phyloP scores from a whole-genome alignment of 2,797 vertebrate genomes.

The Melanotaenia nigrans region DNA sequence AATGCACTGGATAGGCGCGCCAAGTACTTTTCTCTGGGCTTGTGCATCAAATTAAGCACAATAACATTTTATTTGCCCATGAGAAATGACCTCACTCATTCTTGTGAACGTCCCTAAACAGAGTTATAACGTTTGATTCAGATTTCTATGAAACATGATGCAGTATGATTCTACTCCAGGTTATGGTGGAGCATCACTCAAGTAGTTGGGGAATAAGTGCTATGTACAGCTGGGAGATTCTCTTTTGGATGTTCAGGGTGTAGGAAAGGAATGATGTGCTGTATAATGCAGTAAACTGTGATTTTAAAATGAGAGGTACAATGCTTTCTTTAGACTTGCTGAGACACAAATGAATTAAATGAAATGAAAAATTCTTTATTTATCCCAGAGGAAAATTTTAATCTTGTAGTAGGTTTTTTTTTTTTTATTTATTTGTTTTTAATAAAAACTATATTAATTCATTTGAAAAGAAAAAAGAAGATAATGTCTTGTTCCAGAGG shows the following conservation, averaged over 20 bases:
- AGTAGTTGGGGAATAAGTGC: constrained; percentile 18
- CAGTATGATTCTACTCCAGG: not conserved
- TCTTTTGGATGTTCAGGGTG: not conserved
- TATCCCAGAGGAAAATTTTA: too few relatives aligned
- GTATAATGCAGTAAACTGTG: not conserved
- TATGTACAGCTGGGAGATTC: constrained; percentile 2
- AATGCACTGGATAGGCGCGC: constrained; percentile 5
- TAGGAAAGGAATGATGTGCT: not conserved
- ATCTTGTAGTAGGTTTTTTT: too few relatives aligned
- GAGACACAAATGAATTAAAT: too few relatives aligned
- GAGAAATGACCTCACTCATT: constrained; percentile 7
- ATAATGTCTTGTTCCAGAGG: too few relatives aligned
- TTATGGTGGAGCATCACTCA: constrained; percentile 6
- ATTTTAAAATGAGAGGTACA: too few relatives aligned
- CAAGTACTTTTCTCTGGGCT: constrained; percentile 17
- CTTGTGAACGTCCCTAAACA: constrained; percentile 14
- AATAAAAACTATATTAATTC: too few relatives aligned
- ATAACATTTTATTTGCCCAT: constrained; percentile 27
- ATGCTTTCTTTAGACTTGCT: too few relatives aligned
- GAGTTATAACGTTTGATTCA: constrained; percentile 9
- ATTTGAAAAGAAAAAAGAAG: too few relatives aligned
- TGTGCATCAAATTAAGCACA: constrained; percentile 31
- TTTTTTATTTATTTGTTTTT: too few relatives aligned
- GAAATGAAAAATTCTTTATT: too few relatives aligned
- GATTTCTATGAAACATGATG: constrained; percentile 9